Conservation (phyloP, 2,797 vertebrate genomes). For the Pempheris klunzingeri region DNA sequence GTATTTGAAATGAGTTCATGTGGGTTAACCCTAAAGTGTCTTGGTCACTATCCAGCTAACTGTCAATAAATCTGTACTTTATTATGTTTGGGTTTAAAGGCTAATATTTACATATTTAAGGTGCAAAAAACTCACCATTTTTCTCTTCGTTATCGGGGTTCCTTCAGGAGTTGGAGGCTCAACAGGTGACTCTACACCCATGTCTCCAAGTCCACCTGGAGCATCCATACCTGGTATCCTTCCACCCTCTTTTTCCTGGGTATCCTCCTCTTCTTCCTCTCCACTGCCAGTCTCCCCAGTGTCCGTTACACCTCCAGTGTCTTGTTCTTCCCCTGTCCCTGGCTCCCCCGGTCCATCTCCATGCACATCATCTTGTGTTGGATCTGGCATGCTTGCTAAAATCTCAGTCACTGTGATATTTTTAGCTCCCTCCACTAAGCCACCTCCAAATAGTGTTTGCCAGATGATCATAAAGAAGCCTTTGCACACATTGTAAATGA, state of each 20-base stretch:
- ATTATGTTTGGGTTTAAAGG: neutral
- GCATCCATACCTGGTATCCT: conserved; percentile 86
- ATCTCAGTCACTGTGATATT: conserved; percentile 93
- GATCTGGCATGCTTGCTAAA: conserved; percentile 95
- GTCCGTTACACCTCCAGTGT: conserved; percentile 83
- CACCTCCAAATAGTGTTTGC: conserved; percentile 92
- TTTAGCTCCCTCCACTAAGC: conserved; percentile 94
- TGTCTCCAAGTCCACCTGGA: conserved; percentile 93
- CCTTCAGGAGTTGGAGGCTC: conserved; percentile 96
- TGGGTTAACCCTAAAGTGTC: neutral
- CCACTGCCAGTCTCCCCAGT: conserved; percentile 84
- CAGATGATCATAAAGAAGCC: conserved; percentile 91
- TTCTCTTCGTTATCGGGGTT: conserved; percentile 92
- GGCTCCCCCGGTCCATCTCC: conserved; percentile 87
- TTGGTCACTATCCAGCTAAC: neutral
- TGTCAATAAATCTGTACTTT: too few species aligned
- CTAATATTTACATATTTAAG: neutral
- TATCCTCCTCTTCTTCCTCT: conserved; percentile 87
- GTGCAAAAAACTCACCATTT: conserved; percentile 76
- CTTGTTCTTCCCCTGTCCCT: conserved; percentile 84
- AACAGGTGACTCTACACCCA: conserved; percentile 89
- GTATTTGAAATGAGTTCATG: too few species aligned
- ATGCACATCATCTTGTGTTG: conserved; percentile 94
- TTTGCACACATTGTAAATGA: conserved; percentile 88
- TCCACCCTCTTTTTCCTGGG: conserved; percentile 88